Evolutionary conservation across 2,797 vertebrate species (phyloP).

Genomic region (Tenualosa thibaudeaui): DNA sequence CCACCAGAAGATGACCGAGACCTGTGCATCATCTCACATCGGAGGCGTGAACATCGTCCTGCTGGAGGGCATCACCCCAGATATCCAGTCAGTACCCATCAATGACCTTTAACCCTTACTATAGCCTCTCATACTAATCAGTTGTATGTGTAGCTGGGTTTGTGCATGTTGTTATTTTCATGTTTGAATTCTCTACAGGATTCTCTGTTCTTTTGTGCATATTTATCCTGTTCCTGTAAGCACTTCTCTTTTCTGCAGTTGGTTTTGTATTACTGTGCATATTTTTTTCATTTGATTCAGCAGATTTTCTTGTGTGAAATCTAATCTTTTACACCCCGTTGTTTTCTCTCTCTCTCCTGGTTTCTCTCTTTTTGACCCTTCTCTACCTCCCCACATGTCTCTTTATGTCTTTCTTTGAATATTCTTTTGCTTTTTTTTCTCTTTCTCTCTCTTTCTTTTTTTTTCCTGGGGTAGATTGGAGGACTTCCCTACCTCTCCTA

Average conservation of each 20-base stretch:
- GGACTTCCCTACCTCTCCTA: conserved; percentile 99
- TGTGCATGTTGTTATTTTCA: background rate
- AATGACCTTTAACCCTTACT: background rate
- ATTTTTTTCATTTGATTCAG: background rate
- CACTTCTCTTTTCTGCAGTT: background rate
- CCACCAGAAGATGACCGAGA: conserved; percentile 99
- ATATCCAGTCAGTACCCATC: conserved; percentile 89
- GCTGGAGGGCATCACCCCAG: conserved; percentile 94
- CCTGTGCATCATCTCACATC: conserved; percentile 95
- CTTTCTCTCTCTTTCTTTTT: conserved; percentile 63
- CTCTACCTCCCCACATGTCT: background rate
- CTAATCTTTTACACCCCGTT: background rate
- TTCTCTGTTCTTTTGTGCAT: background rate
- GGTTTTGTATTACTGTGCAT: conserved; percentile 16
- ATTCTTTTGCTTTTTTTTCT: conserved; percentile 47
- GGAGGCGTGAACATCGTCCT: conserved; percentile 97
- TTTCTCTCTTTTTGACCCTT: background rate
- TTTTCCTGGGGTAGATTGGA: conserved; percentile 91
- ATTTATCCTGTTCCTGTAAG: background rate
- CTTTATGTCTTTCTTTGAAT: background rate
- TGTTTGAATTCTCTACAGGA: background rate
- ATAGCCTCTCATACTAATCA: background rate
- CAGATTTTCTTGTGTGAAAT: conserved; percentile 10
- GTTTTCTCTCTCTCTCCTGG: background rate
- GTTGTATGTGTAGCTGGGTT: background rate